Percentiles rank a stretch among this genome's conserved stretches.
phyloP scores from a whole-genome alignment of 2,113 vertebrate species.

The Gobius niger region DNA sequence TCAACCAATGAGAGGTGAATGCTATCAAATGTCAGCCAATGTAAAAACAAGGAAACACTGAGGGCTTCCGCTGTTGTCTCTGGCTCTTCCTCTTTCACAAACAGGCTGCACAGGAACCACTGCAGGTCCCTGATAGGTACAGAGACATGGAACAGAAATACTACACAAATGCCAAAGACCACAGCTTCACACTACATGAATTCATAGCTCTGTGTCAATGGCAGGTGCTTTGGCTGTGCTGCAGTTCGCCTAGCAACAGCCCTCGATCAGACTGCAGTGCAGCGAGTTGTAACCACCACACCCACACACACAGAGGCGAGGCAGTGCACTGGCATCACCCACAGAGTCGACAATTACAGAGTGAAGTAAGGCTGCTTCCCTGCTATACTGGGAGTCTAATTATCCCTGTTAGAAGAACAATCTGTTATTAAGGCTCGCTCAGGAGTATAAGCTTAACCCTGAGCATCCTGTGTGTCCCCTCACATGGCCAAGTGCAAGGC shows the following conservation, averaged over 20 bases:
- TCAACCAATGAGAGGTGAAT: conserved; percentile 50
- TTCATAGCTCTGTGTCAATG: conserved; percentile 39
- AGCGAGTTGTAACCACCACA: conserved; percentile 70
- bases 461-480: conserved; percentile 7
- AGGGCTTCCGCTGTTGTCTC: conserved; percentile 48
- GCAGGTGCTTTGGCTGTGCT: conserved; percentile 56
- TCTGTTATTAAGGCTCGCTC: conserved; percentile 76
- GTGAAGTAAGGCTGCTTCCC: conserved; percentile 60
- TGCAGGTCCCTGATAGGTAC: conserved; percentile 38
- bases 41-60: conserved; percentile 54
- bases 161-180: conserved; percentile 26
- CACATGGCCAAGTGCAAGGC: background rate
- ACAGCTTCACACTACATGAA: conserved; percentile 30
- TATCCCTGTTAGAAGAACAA: conserved; percentile 75
- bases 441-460: conserved; percentile 54
- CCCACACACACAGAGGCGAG: conserved; percentile 53
- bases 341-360: conserved; percentile 77
- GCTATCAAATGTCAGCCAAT: conserved; percentile 49
- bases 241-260: conserved; percentile 70
- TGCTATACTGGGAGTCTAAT: conserved; percentile 79
- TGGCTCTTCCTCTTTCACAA: conserved; percentile 48
- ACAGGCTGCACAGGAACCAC: conserved; percentile 40
- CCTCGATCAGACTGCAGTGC: conserved; percentile 66
- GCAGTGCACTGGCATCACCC: conserved; percentile 64
- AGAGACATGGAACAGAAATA: background rate